phyloP scores from a whole-genome alignment of 2,113 vertebrate genomes.

The Rhadina sibilatrix region DNA sequence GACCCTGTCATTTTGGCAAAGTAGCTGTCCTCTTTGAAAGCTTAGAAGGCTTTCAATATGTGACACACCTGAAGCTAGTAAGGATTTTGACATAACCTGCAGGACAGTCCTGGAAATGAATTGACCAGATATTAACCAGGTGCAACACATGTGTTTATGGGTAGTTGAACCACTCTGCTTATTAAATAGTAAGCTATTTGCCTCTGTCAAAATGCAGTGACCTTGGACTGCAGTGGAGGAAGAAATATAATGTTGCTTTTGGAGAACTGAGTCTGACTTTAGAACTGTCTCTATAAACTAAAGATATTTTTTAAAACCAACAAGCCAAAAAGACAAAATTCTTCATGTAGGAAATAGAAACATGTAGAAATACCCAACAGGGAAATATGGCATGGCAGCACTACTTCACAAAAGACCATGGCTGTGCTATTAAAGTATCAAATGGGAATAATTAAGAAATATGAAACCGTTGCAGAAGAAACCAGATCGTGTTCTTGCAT shows the following conservation, averaged over 20 bases:
- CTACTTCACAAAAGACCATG: background rate
- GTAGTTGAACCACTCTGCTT: background rate
- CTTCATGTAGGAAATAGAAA: background rate
- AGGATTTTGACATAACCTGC: background rate
- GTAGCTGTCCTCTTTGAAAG: background rate
- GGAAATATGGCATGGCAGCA: background rate
- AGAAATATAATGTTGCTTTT: background rate
- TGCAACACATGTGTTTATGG: background rate
- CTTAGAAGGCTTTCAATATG: background rate
- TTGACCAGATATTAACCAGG: background rate
- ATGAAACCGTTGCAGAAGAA: background rate
- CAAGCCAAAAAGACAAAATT: background rate
- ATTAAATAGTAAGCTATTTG: background rate
- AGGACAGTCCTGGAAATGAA: fast-evolving
- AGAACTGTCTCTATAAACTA: background rate
- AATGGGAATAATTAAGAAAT: background rate
- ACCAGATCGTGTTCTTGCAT: background rate
- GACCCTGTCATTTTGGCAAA: background rate
- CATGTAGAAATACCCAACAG: background rate
- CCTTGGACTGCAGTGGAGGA: background rate
- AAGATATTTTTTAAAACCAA: background rate
- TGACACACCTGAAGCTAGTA: background rate
- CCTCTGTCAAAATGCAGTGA: background rate
- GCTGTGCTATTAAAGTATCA: background rate
- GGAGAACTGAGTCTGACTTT: background rate